phyloP scores from a whole-genome alignment of 1,140 invertebrate genomes.

The Hydropsyche tenuis region DNA sequence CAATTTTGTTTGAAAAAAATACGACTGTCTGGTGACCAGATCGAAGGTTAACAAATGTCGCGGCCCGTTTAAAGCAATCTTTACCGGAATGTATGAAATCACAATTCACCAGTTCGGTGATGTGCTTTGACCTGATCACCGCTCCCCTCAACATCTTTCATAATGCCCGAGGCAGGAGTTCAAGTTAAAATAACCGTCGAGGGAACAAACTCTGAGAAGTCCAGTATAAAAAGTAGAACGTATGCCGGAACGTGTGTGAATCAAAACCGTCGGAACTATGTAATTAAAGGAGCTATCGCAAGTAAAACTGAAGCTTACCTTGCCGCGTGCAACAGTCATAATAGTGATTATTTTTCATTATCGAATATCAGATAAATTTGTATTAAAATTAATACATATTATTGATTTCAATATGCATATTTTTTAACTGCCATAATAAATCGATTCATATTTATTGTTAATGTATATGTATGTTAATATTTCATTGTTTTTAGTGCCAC shows the following conservation, averaged over 20 bases:
- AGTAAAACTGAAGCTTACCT: constrained; percentile 43
- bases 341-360: constrained; percentile 4
- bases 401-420: too few relatives aligned
- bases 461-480: too few relatives aligned
- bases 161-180: background rate
- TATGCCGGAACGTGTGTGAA: background rate
- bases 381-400: too few relatives aligned
- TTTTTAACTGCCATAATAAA: too few relatives aligned
- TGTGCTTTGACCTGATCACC: constrained; percentile 9
- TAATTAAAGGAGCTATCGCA: constrained; percentile 26
- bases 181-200: constrained; percentile 13
- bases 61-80: background rate
- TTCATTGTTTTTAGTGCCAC: constrained; percentile 32
- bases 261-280: background rate
- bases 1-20: background rate
- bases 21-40: background rate
- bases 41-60: constrained; percentile 18
- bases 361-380: too few relatives aligned
- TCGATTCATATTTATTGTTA: too few relatives aligned
- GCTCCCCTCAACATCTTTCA: background rate
- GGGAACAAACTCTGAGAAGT: background rate
- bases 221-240: background rate
- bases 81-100: constrained; percentile 18
- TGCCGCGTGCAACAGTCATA: constrained; percentile 36
- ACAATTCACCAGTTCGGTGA: constrained; percentile 15